These are phyloP conservation scores for Campylomormyrus tamandua DNA, from an alignment of 2,113 vertebrate genomes.

Conservation along the genomic window DNA sequence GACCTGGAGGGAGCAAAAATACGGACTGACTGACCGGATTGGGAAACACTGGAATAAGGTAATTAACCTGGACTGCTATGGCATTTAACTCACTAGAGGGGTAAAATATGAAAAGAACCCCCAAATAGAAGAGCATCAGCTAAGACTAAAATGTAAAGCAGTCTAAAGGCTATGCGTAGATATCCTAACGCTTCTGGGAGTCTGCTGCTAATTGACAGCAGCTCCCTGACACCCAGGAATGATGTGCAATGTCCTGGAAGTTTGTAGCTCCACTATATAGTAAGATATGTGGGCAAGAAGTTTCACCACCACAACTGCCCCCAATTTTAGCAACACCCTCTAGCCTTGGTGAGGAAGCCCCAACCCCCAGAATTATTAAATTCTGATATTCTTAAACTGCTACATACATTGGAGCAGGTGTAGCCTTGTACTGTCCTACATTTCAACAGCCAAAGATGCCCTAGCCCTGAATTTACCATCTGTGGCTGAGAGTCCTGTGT, in stretches of 20 bases:
- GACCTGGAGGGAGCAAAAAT: background rate
- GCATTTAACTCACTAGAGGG: background rate
- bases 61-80: background rate
- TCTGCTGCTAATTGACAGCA: background rate
- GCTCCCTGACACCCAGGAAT: background rate
- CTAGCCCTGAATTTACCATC: conserved; percentile 57
- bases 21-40: background rate
- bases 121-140: background rate
- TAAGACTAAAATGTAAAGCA: background rate
- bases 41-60: background rate
- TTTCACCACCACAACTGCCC: background rate
- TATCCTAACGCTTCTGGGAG: background rate
- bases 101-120: background rate
- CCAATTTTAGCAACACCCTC: background rate
- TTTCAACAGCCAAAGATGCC: background rate
- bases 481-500: conserved; percentile 67
- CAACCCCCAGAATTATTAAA: background rate
- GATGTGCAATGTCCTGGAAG: background rate
- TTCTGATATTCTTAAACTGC: background rate
- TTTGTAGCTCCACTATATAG: background rate
- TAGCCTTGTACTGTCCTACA: background rate
- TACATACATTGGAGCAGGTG: background rate
- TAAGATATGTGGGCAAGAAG: background rate
- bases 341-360: background rate
- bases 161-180: background rate